Base-by-base conservation (phyloP, 2,797 vertebrate species). In the Danio choprae region DNA sequence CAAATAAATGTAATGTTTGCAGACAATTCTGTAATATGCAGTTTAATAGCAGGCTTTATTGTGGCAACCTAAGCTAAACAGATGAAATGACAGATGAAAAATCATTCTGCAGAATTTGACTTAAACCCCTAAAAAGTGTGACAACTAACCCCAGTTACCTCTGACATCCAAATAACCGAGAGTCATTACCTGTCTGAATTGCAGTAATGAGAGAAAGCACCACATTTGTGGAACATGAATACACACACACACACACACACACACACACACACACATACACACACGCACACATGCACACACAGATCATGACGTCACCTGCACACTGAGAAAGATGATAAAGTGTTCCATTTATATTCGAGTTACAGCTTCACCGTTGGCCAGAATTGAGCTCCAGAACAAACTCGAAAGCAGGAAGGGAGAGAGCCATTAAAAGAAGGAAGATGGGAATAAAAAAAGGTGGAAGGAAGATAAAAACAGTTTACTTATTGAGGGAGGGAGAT, bases 241-340 rank as follows among this genome's bases (percentile, higher is more conserved):
- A 74, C 20, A 62, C 72, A 80, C 48, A 79, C 15, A 29, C 40
- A 15, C 48, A 65, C 16, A 58, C n/a, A n/a, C 53, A 43, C 44
- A 78, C 41, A 43, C 8, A 43, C 41, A 43, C 4, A 43, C 43
- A 8, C 4, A 43, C 41, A 43, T 8, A 8, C 43, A 4, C 41
- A 8, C 8, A 43, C 4, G 8, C 41, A 4, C 41, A 43, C 43
- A 43, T 43, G n/a, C 41, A 43, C n/a, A n/a, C n/a, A n/a, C 29
- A 29, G 43, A 78, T 46, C 58, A 79, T 74, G 36, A 75, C 48
- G 15, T 29, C 40, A 74, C 48, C 16, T 75, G 62, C 77, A 56
- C 81, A 81, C 15, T 56, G 29, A 55, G 75, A 77, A 83, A 79
- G 67, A 82, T 82, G 77, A 83, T 74, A 60, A 74, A 79, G 41